Base-by-base conservation (phyloP, 2,797 vertebrate species). In the Rhynchotus rufescens region DNA sequence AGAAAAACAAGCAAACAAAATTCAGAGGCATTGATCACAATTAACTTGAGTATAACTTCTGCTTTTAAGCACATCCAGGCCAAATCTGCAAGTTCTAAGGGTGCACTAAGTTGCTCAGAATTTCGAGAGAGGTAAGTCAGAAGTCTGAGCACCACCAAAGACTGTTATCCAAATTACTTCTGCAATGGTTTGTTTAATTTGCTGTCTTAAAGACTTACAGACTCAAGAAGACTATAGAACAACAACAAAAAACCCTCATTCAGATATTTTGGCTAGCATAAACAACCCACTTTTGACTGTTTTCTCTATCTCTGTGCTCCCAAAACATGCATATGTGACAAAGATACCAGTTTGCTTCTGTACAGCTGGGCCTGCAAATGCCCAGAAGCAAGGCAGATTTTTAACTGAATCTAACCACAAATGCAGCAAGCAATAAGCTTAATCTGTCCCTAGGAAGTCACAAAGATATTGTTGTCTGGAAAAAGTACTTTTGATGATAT, bases 1-100 rank as follows among this genome's bases (percentile, higher is more conserved):
- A 78, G 54, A 57, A 77, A 82, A 88, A 93, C 90, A 78, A 51
- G 82, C 49, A 84, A 84, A 85, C 26, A 79, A 89, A 83, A 47
- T 17, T 32, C 60, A 88, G 26, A 17, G 81, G 40, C 71, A 77
- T 84, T 89, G 83, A 57, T 79, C 32, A 77, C 38, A 54, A 34
- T 13, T 36, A 49, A 7, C 74, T 21, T 45, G 47, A 67, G 57
- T 59, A 82, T n/a, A 19, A 89, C 34, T 80, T 81, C 44, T 84
- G 64, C 17, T 96, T 30, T 77, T 32, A 47, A 79, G 34, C 22
- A 73, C 76, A 34, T 75, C n/a, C 82, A 90, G 51, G 36, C 6
- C 30, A 83, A 69, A 54, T 28, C 15, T 73, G 12, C 34, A 61
- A 73, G 56, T 42, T 36, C 36, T 76, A 71, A 74, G 10, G 34